These are phyloP conservation scores for Drosophila merina DNA, from an alignment of 2,888 invertebrate genomes.

Conservation along the genomic window DNA sequence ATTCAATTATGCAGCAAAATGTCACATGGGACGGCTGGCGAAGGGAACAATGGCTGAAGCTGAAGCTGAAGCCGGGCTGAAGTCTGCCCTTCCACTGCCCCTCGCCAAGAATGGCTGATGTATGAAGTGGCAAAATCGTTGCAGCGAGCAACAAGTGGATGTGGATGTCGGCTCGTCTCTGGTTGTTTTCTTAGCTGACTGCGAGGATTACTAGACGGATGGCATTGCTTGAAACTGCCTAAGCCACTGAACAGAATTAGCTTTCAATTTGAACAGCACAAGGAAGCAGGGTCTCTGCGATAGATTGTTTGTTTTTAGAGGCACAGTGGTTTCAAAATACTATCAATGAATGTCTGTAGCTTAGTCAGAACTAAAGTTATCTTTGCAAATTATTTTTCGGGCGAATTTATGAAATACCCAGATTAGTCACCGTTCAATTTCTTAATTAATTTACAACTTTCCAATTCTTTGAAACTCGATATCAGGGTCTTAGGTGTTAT, in stretches of 20 bases:
- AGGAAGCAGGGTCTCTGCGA: constrained; percentile 21
- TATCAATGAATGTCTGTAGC: no score
- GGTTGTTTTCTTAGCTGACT: constrained; percentile 16
- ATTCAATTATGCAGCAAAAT: constrained; percentile 77
- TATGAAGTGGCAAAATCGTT: constrained; percentile 71
- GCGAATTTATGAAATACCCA: not conserved
- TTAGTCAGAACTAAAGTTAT: not conserved
- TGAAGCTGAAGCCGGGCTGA: constrained; percentile 3
- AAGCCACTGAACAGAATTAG: constrained; percentile 53
- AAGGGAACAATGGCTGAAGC: constrained; percentile 30
- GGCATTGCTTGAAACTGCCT: constrained; percentile 34
- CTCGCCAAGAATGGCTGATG: constrained; percentile 56
- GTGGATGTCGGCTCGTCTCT: constrained; percentile 26
- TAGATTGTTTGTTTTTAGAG: constrained; percentile 1
- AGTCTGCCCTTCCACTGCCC: not conserved
- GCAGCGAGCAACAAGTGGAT: constrained; percentile 54
- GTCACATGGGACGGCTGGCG: constrained; percentile 54
- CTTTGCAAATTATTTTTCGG: not conserved
- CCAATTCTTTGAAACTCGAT: not conserved
- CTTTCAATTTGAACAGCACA: constrained; percentile 46
- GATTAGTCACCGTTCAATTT: not conserved
- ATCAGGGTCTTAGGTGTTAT: constrained; percentile 5
- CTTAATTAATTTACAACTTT: constrained; percentile 1
- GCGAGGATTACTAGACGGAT: constrained; percentile 13
- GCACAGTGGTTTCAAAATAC: constrained; percentile 1